Percentiles rank a stretch among this genome's conserved stretches.
Conservation (phyloP, 2,888 invertebrate genomes). For the Anaspis maculata region DNA sequence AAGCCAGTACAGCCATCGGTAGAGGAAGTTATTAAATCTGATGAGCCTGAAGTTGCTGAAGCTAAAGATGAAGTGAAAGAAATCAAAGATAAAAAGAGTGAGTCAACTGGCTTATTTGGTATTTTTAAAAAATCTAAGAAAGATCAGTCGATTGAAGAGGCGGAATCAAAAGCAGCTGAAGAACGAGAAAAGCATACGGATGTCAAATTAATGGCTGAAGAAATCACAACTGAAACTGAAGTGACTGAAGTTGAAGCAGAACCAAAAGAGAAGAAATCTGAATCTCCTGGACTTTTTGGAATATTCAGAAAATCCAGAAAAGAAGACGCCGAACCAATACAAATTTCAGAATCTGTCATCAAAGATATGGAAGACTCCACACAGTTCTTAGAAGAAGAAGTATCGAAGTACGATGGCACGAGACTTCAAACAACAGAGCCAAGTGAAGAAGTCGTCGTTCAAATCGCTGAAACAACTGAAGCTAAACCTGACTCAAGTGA, state of each 20-base stretch:
- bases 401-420: conserved; percentile 14
- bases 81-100: conserved; percentile 2
- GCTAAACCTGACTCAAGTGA: no score
- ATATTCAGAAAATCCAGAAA: conserved; percentile 11
- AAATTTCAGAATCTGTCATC: conserved; percentile 7
- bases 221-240: conserved; percentile 5
- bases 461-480: conserved; percentile 15
- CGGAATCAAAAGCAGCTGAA: no score
- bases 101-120: conserved; percentile 12
- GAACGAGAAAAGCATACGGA: no score
- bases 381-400: conserved; percentile 6
- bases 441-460: not conserved
- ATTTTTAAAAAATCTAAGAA: conserved; percentile 23
- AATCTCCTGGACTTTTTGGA: conserved; percentile 6
- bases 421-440: conserved; percentile 13
- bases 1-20: no score
- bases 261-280: conserved; percentile 1
- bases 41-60: conserved; percentile 3
- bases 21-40: no score
- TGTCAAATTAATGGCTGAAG: no score
- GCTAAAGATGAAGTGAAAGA: conserved; percentile 2
- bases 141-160: no score
- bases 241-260: conserved; percentile 2
- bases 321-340: conserved; percentile 4
- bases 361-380: conserved; percentile 5